A percentile compares a stretch with the other conserved stretches of the same genome.
Conservation (phyloP, 1,140 invertebrate genomes). For the Drosophila kurseongensis region DNA sequence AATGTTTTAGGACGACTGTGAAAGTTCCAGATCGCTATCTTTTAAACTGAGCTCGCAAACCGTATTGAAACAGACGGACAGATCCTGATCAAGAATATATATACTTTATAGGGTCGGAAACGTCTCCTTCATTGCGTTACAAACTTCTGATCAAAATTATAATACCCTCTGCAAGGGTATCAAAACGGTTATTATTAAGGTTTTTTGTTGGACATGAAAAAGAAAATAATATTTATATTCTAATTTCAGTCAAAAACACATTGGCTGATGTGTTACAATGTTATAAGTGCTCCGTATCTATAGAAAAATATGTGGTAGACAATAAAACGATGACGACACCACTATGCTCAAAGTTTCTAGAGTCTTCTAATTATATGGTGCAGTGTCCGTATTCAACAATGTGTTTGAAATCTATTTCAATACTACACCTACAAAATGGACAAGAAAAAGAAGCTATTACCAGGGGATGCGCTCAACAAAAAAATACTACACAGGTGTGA, state of each 20-base stretch:
- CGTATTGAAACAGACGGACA: too few species aligned
- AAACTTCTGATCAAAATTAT: too few species aligned
- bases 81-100: too few species aligned
- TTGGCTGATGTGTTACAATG: conserved; percentile 85
- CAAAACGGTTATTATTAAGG: too few species aligned
- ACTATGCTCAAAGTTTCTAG: conserved; percentile 90
- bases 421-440: conserved; percentile 87
- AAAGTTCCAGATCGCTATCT: too few species aligned
- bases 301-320: conserved; percentile 67
- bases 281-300: conserved; percentile 89
- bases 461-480: conserved; percentile 90
- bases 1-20: too few species aligned
- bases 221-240: background rate
- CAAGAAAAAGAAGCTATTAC: conserved; percentile 87
- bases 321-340: conserved; percentile 85
- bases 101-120: too few species aligned
- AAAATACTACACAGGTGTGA: conserved; percentile 86
- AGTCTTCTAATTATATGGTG: conserved; percentile 88
- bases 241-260: conserved; percentile 33
- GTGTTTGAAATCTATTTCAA: conserved; percentile 90
- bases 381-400: conserved; percentile 92
- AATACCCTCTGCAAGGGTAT: too few species aligned
- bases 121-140: too few species aligned
- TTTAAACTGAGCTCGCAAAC: too few species aligned
- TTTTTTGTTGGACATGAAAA: too few species aligned